Evolutionary conservation across 2,888 invertebrate genomes (phyloP).

Genomic region (Nipponacmea schrenckii): DNA sequence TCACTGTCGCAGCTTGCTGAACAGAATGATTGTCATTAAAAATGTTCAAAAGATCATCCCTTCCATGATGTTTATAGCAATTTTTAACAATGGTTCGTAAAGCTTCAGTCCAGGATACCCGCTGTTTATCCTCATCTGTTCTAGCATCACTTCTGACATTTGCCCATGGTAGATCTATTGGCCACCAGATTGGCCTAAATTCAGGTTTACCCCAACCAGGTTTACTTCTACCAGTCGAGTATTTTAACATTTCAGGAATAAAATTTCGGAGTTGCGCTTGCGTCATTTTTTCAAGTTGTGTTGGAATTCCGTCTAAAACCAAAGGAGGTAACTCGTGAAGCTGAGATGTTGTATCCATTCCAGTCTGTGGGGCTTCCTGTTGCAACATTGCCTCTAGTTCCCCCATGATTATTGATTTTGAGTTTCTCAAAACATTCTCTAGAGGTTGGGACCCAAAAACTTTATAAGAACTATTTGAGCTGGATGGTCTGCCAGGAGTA

Average conservation of each 20-base stretch:
- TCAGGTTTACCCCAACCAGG: slow-evolving; percentile 98
- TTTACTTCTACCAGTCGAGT: slow-evolving; percentile 93
- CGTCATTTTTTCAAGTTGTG: slow-evolving; percentile 98
- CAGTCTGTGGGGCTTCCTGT: slow-evolving; percentile 88
- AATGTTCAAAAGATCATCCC: slow-evolving; percentile 93
- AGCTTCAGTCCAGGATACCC: slow-evolving; percentile 98
- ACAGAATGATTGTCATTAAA: slow-evolving; percentile 77
- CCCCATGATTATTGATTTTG: slow-evolving; percentile 91
- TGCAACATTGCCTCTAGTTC: slow-evolving; percentile 92
- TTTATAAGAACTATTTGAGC: slow-evolving; percentile 87
- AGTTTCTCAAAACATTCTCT: slow-evolving; percentile 88
- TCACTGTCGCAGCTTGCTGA: slow-evolving; percentile 20
- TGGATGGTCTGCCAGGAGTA: slow-evolving; percentile 88
- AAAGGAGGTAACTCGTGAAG: slow-evolving; percentile 95
- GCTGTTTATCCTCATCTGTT: slow-evolving; percentile 95
- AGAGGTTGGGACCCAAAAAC: slow-evolving; percentile 95
- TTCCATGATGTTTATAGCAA: slow-evolving; percentile 97
- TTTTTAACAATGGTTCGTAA: slow-evolving; percentile 95
- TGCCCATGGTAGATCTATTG: slow-evolving; percentile 96
- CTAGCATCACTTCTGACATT: slow-evolving; percentile 97
- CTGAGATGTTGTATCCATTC: slow-evolving; percentile 90
- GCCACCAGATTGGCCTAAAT: slow-evolving; percentile 97
- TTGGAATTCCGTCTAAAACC: slow-evolving; percentile 96
- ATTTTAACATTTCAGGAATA: slow-evolving; percentile 97
- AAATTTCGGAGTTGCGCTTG: slow-evolving; percentile 96